These are phyloP conservation scores for Cancer borealis DNA, from an alignment of 2,888 invertebrate genomes.

Conservation along the genomic window DNA sequence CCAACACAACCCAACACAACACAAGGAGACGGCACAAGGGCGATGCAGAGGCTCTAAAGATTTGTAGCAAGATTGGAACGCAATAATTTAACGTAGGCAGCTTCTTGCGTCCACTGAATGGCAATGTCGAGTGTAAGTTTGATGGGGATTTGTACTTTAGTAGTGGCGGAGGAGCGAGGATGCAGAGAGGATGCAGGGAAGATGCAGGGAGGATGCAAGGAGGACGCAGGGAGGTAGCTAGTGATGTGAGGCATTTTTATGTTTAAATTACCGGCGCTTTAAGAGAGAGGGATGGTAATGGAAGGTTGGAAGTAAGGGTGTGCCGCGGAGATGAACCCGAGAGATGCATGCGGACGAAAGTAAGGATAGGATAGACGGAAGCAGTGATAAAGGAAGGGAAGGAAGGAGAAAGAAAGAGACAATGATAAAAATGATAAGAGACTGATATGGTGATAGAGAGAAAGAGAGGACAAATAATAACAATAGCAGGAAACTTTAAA, in stretches of 20 bases:
- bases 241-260: constrained; percentile 11
- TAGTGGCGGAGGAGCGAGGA: not conserved
- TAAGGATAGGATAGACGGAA: not conserved
- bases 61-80: constrained; percentile 1
- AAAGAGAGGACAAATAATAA: not conserved
- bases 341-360: not conserved
- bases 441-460: not conserved
- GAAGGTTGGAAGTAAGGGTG: not conserved
- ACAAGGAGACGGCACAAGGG: not conserved
- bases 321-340: not conserved
- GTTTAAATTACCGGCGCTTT: not conserved
- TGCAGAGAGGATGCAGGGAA: too few relatives aligned
- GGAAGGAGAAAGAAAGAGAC: not conserved
- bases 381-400: not conserved
- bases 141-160: constrained; percentile 6
- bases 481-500: not conserved
- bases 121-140: not conserved
- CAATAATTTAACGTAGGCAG: not conserved
- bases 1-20: not conserved
- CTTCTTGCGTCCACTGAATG: not conserved
- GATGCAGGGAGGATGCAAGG: not conserved
- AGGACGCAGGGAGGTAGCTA: not conserved
- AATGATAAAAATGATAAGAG: not conserved
- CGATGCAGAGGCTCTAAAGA: not conserved
- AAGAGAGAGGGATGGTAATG: constrained; percentile 5